Evolutionary conservation across 2,888 invertebrate species (phyloP), one percentile per base, ranked within the genome.

Genomic region (Rhimphoctona megacephalus): DNA sequence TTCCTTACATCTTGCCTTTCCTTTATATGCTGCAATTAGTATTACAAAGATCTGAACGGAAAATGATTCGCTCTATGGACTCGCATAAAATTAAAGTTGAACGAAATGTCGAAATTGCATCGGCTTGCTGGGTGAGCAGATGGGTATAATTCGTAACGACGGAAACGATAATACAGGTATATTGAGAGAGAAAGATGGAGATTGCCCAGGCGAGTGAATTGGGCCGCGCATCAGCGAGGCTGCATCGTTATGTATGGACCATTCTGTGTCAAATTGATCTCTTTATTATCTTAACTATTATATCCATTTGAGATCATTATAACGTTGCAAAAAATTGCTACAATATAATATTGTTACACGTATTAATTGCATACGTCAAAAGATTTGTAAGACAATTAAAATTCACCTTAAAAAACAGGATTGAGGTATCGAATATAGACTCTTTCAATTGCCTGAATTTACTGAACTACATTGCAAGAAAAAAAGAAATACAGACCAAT

Each of bases 141-240:
- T 81, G 72, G 57, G 72, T 78, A 66, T 83, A 72, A 86, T 81
- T 81, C 72, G 67, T 73, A 81, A 77, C 39, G 72, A 72, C 77
- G 22, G 49, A 33, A 57, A 70, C 25, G 67, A 39, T 72, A 72
- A 67, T 61, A 49, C 46, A 64, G 61, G 46, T 36, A 46, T 36
- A 81, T 9, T 49, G 49, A 36, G 11, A 36, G 72, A 52, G 57
- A 49, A 61, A 73, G 81, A 73, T 66, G 30, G 46, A 66, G 72
- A 80, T 46, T 66, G 54, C 57, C 54, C 52, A 52, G 70, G 25
- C 43, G 36, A 69, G 73, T 64, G 67, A 78, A 83, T 43, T 81
- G 78, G 82, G 64, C 85, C 79, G 66, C 22, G 33, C 82, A 67
- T 67, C 64, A 30, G 73, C 69, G 78, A 80, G 76, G 36, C 52